Conservation (phyloP, 1,140 invertebrate species). For the Camponotus floridanus region DNA sequence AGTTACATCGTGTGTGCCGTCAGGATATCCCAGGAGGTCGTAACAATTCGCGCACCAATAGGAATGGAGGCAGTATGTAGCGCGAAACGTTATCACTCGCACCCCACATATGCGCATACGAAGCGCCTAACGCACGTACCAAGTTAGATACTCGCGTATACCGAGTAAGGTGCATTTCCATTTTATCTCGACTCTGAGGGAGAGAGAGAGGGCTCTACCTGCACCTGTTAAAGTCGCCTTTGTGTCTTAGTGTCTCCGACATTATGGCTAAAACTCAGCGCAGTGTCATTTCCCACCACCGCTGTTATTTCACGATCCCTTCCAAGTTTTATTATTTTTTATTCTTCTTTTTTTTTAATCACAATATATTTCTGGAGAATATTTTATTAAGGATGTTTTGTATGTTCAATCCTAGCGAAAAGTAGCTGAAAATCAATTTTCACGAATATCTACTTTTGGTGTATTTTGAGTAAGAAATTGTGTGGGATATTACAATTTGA, state of each 20-base stretch:
- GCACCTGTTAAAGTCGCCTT: slow-evolving; percentile 68
- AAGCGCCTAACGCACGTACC: neutral
- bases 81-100: slow-evolving; percentile 52
- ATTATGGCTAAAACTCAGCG: slow-evolving; percentile 19
- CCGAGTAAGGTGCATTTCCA: slow-evolving; percentile 72
- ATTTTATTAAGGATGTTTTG: neutral
- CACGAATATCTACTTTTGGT: no score
- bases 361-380: neutral
- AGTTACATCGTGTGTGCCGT: slow-evolving; percentile 25
- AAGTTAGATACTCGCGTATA: slow-evolving; percentile 35
- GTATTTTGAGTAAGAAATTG: no score
- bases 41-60: slow-evolving; percentile 58
- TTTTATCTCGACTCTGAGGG: slow-evolving; percentile 72
- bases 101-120: slow-evolving; percentile 38
- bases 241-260: slow-evolving; percentile 78
- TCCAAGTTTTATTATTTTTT: slow-evolving; percentile 12
- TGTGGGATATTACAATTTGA: no score
- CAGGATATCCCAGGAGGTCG: slow-evolving; percentile 44
- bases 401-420: no score
- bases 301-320: neutral
- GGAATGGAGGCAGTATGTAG: slow-evolving; percentile 5
- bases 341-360: neutral
- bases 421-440: no score
- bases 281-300: neutral
- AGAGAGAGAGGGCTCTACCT: neutral